Evolutionary conservation across 2,113 vertebrate species (phyloP).

Genomic region (Dascyllus trimaculatus): DNA sequence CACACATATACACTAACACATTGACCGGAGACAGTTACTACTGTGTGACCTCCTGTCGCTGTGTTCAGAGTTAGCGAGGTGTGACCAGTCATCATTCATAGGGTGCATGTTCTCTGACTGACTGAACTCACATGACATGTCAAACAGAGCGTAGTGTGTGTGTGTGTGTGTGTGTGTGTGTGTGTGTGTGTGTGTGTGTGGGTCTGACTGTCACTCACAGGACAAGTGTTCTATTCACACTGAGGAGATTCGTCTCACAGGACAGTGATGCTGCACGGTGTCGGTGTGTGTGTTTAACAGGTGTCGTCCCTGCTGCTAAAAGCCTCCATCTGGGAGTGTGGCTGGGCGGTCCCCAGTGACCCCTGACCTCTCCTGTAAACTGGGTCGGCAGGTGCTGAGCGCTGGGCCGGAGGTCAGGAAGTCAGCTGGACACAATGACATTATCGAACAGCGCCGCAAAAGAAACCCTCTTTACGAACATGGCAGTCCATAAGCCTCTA

Average conservation of each 20-base stretch:
- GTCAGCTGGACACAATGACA: conserved; percentile 35
- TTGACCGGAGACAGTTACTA: background rate
- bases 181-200: conserved; percentile 30
- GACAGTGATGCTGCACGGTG: background rate
- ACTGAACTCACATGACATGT: conserved; percentile 51
- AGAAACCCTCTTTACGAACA: conserved; percentile 12
- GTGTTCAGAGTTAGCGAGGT: conserved; percentile 43
- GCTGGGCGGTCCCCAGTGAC: conserved; percentile 29
- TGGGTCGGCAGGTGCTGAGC: conserved; percentile 51
- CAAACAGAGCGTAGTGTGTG: conserved; percentile 30
- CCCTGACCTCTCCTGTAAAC: conserved; percentile 58
- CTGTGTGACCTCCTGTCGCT: conserved; percentile 47
- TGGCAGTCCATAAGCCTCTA: background rate
- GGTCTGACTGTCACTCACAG: conserved; percentile 31
- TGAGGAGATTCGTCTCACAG: conserved; percentile 14
- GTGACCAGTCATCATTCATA: conserved; percentile 45
- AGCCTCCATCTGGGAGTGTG: conserved; percentile 54
- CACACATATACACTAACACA: background rate
- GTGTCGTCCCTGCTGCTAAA: conserved; percentile 50
- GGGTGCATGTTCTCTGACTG: conserved; percentile 30
- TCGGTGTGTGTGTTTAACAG: conserved; percentile 61
- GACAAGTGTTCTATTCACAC: background rate
- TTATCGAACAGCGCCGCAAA: conserved; percentile 9
- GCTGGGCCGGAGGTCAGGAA: conserved; percentile 50
- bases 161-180: conserved; percentile 32